Conservation (phyloP, 2,888 invertebrate species). For the Myopa tessellatipennis region DNA sequence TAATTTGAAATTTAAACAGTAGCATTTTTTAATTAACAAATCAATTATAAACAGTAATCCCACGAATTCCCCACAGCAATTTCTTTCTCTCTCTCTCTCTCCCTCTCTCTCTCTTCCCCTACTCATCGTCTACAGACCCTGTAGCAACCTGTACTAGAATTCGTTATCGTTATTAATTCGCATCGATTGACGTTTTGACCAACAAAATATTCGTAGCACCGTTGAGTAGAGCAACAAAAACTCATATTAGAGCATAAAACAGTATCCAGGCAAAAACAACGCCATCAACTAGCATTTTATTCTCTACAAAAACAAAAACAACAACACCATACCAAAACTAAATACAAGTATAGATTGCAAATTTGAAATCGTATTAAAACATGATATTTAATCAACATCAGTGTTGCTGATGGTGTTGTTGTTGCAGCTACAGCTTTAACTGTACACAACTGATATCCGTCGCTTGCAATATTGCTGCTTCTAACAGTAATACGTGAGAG, state of each 20-base stretch:
- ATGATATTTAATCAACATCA: slow-evolving; percentile 23
- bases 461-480: too few species aligned
- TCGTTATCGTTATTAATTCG: background rate
- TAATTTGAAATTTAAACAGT: too few species aligned
- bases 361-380: slow-evolving; percentile 26
- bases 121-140: too few species aligned
- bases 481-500: too few species aligned
- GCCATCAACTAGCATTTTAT: too few species aligned
- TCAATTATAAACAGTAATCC: slow-evolving; percentile 13
- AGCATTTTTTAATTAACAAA: slow-evolving; percentile 11
- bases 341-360: slow-evolving; percentile 2
- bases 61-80: background rate
- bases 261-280: background rate
- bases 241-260: too few species aligned
- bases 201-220: background rate
- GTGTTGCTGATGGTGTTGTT: background rate
- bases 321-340: background rate
- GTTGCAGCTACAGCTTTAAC: background rate
- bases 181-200: background rate
- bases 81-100: background rate
- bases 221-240: background rate
- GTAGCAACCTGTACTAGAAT: background rate
- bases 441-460: too few species aligned
- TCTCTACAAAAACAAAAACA: background rate
- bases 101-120: background rate